Evolutionary conservation across 2,113 vertebrate species (phyloP), one percentile per base, ranked within the genome.

Genomic region (Physeter macrocephalus): DNA sequence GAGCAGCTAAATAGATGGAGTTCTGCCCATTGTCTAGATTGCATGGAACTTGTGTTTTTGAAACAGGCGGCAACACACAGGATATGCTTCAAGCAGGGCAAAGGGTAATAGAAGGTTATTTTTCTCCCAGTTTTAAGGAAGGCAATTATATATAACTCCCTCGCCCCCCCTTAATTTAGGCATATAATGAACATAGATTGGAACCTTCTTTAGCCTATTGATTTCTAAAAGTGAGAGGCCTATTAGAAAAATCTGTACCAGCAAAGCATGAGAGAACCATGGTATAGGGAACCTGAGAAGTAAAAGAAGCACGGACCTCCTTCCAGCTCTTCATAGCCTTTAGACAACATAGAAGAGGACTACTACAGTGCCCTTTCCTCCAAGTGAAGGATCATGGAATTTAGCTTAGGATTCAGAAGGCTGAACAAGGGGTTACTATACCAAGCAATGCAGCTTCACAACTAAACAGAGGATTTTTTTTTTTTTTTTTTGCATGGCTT

Each of bases 301-400:
- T 3, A 54, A 27, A 67, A 41, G n/a, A 57, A 64, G 15, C 6
- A 2, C 8, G 49, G 36, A 46, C 11, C 20, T 78, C 3, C 18
- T 88, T 57, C 18, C 1, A 36, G 11, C 31, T 54, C 15, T 41
- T 57, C 6, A 15, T 12, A 52, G 8, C 4, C n/a, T 12, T 81
- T 49, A 34, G 14, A 20, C 23, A 36, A 13, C 34, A 12, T 21
- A 64, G 6, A 46, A 41, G 14, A 54, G 15, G 9, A 27, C 3
- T 12, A 11, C 1, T 0, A 13, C 1, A 5, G 1, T 64, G 5
- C 6, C 12, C 10, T 59, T 83, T 18, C 18, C 17, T 41, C 31
- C 21, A 69, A 34, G 17, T 3, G 9, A 66, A 87, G 6, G 2
- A 23, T 49, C 12, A 21, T 49, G 36, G 25, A 66, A 29, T 8